Conservation (phyloP, 2,113 vertebrate species). For the Tinamus guttatus region DNA sequence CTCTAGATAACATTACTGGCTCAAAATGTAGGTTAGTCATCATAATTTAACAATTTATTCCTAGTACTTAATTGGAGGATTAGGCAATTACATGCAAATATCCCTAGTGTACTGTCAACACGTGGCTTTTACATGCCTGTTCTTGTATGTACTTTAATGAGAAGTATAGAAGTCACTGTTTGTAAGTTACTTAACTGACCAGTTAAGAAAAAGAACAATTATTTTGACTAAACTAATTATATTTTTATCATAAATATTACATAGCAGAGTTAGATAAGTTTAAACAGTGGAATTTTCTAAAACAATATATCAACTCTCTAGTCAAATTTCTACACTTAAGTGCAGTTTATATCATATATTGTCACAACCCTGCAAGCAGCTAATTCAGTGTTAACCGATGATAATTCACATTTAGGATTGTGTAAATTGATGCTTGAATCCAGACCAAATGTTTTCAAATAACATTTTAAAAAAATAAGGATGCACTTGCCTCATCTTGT, state of each 20-base stretch:
- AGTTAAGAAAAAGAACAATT: conserved; percentile 28
- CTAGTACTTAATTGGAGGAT: background rate
- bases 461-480: background rate
- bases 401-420: background rate
- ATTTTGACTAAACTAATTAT: conserved; percentile 12
- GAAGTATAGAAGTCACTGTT: background rate
- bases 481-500: background rate
- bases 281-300: background rate
- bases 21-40: background rate
- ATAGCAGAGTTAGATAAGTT: background rate
- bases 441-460: background rate
- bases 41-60: background rate
- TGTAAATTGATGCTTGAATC: background rate
- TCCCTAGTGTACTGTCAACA: background rate
- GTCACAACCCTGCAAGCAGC: background rate
- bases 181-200: conserved; percentile 26
- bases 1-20: background rate
- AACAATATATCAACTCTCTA: background rate
- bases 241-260: conserved; percentile 23
- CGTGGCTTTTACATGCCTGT: conserved; percentile 35
- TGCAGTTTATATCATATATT: background rate
- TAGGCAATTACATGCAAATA: conserved; percentile 22
- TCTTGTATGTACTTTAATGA: conserved; percentile 39
- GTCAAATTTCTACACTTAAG: background rate
- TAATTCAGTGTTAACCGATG: background rate